Evolutionary conservation across 2,888 invertebrate species (phyloP), one percentile per base, ranked within the genome.

Genomic region (Leucoptera coffeella): DNA sequence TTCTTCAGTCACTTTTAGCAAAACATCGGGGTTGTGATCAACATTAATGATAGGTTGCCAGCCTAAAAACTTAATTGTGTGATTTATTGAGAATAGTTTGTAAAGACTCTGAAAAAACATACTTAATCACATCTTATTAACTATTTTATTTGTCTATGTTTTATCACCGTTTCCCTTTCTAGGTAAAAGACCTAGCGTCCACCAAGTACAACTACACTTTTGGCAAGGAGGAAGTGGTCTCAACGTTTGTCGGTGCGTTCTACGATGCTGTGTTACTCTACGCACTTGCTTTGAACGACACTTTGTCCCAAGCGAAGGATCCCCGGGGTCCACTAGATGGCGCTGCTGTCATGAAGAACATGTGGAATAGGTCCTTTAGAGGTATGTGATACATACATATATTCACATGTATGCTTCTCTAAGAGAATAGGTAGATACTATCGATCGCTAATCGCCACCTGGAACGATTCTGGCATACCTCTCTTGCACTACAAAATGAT

Each of bases 241-340:
- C 92, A 32, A 88, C 90, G 19, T 93, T 91, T 56, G 92, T 93
- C 27, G 89, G 90, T 1, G 93, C 95, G 2, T 92, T 97, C 59
- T 94, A 95, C 58, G 96, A 99, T 45, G 95, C 95, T 0, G 91
- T 97, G 8, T 73, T 96, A 0, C 77, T 99, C 19, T 97, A 95
- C 55, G 89, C 93, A 0, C 74, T 88, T 29, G 94, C 94, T 0
- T 67, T 97, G 5, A 94, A 93, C 47, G 87, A 92, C 38, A 91
- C 91, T 13, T 65, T 95, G 22, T 50, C 71, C 47, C 51, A 62
- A 30, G 48, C 74, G 0, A 49, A 53, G 5, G 47, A 54, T 30
- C 57, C 75, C 5, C 46, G 55, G 1, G 65, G 67, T 0, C 74
- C 77, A 30, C 52, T 86, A 15, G 85, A 91, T 47, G 96, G 96